phyloP scores from a whole-genome alignment of 2,888 invertebrate species.

The Zaprionus bogoriensis region DNA sequence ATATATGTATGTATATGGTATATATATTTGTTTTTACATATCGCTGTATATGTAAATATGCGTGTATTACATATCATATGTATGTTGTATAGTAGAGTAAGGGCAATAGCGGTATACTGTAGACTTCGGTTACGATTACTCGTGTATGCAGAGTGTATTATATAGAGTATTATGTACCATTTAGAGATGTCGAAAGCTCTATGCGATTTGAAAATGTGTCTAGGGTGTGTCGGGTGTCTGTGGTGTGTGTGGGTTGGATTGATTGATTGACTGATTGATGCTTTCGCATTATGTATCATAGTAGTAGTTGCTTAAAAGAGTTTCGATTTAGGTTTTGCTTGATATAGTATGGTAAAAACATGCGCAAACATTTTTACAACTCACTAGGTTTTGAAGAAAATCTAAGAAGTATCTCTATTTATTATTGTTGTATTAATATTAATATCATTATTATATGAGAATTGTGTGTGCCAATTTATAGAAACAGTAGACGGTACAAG shows the following conservation, averaged over 20 bases:
- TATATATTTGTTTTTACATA: constrained; percentile 17
- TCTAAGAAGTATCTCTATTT: constrained; percentile 56
- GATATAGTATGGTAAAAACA: constrained; percentile 55
- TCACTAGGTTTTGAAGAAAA: constrained; percentile 61
- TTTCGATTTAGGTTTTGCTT: constrained; percentile 25
- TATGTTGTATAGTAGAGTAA: constrained; percentile 22
- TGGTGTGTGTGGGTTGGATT: neutral
- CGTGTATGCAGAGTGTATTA: constrained; percentile 18
- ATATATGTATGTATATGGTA: constrained; percentile 23
- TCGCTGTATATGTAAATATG: constrained; percentile 5
- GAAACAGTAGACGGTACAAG: constrained; percentile 43
- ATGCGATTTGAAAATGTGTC: constrained; percentile 18
- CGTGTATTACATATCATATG: constrained; percentile 15
- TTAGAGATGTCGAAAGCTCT: constrained; percentile 1
- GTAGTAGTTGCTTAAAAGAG: constrained; percentile 17
- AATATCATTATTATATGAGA: constrained; percentile 22
- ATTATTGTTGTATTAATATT: constrained; percentile 6
- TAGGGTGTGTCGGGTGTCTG: constrained; percentile 13
- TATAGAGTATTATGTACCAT: constrained; percentile 4
- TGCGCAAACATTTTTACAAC: constrained; percentile 72
- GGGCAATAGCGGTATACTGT: constrained; percentile 42
- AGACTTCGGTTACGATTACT: constrained; percentile 6
- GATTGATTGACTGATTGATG: constrained; percentile 29
- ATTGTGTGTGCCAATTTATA: constrained; percentile 57
- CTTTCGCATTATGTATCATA: constrained; percentile 32